Conservation (phyloP, 92 coral and sea anemone species). For the Phymanthus crucifer region DNA sequence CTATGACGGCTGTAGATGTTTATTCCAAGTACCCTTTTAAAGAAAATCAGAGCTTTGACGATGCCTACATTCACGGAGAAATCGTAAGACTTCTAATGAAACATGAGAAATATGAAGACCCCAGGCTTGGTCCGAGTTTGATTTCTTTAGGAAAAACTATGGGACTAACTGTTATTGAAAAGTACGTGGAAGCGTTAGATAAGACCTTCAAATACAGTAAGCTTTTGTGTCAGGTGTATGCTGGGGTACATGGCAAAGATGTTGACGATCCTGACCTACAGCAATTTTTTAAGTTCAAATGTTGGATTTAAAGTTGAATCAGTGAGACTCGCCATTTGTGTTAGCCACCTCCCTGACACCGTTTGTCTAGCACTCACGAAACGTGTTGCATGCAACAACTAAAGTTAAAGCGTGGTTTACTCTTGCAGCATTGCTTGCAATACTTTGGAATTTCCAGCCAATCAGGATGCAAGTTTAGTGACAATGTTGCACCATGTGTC, state of each 20-base stretch:
- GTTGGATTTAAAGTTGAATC: constrained; percentile 63
- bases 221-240: constrained; percentile 80
- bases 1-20: constrained; percentile 89
- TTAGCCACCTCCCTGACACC: too few relatives aligned
- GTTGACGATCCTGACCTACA: constrained; percentile 93
- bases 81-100: constrained; percentile 90
- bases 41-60: constrained; percentile 86
- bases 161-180: constrained; percentile 96
- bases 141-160: constrained; percentile 84
- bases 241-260: constrained; percentile 90
- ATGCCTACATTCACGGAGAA: constrained; percentile 96
- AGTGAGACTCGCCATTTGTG: background rate
- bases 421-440: too few relatives aligned
- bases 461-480: too few relatives aligned
- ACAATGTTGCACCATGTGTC: too few relatives aligned
- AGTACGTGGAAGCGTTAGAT: constrained; percentile 92
- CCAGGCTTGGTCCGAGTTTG: constrained; percentile 80
- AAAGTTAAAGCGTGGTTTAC: too few relatives aligned
- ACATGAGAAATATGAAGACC: constrained; percentile 84
- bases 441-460: too few relatives aligned
- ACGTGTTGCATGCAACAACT: too few relatives aligned
- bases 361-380: too few relatives aligned
- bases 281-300: constrained; percentile 93
- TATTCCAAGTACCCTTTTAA: constrained; percentile 68
- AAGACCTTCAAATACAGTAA: constrained; percentile 96